phyloP scores from a whole-genome alignment of 2,113 vertebrate genomes.

The Psittacara wagleri region DNA sequence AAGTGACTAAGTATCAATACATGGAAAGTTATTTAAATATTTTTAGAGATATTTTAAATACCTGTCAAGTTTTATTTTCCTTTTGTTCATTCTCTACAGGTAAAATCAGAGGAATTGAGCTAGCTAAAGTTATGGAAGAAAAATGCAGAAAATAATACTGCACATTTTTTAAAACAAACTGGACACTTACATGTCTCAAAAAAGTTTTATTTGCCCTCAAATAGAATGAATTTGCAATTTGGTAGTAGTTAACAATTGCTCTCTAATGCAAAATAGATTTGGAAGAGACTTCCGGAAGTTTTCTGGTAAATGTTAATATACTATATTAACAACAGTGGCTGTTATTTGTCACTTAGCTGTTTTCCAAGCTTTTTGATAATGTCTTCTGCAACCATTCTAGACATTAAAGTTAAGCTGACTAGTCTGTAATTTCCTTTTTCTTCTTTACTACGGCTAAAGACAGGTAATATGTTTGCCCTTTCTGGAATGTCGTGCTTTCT shows the following conservation, averaged over 20 bases:
- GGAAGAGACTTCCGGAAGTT: neutral
- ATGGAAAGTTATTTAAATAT: neutral
- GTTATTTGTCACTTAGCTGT: conserved; percentile 13
- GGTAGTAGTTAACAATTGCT: neutral
- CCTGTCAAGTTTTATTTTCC: neutral
- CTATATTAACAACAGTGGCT: neutral
- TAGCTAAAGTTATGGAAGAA: neutral
- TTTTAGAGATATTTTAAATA: neutral
- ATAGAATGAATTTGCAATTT: neutral
- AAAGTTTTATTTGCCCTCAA: neutral
- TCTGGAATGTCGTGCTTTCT: neutral
- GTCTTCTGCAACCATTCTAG: neutral
- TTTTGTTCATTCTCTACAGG: neutral
- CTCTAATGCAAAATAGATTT: neutral
- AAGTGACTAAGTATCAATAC: neutral
- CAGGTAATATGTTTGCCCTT: conserved; percentile 9
- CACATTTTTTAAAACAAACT: neutral
- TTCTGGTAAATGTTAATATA: too few species aligned
- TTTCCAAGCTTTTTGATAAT: conserved; percentile 1
- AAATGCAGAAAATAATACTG: neutral
- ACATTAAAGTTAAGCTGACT: neutral
- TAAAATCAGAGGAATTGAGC: neutral
- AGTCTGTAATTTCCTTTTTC: conserved; percentile 24
- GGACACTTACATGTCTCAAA: neutral
- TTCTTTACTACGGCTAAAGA: neutral